Percentiles rank a stretch among this genome's conserved stretches.
phyloP scores from a whole-genome alignment of 1,140 invertebrate species.

The Sarcophaga bullata region DNA sequence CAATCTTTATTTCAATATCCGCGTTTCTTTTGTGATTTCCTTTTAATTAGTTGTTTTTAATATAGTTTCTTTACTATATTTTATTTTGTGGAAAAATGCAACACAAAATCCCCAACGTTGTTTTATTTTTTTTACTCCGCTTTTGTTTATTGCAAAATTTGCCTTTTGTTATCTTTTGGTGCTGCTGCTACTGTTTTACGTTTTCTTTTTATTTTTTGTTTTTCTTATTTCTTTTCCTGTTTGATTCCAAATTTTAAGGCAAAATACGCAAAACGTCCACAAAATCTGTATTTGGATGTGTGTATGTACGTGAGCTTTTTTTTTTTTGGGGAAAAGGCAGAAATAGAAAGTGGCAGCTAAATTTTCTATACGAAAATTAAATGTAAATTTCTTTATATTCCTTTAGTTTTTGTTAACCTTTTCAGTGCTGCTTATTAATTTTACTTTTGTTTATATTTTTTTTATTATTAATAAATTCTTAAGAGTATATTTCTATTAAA shows the following conservation, averaged over 20 bases:
- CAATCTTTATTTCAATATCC: conserved; percentile 27
- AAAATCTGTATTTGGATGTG: background rate
- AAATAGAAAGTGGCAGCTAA: conserved; percentile 18
- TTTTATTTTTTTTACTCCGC: background rate
- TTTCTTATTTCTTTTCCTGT: conserved; percentile 1
- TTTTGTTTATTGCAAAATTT: conserved; percentile 42
- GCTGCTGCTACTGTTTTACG: background rate
- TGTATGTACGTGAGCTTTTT: background rate
- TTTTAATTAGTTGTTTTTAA: conserved; percentile 2
- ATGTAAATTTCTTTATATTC: background rate
- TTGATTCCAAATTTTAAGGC: background rate
- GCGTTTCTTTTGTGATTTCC: conserved; percentile 13
- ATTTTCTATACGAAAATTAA: background rate
- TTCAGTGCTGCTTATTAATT: background rate
- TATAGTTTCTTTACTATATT: conserved; percentile 12
- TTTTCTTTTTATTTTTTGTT: background rate
- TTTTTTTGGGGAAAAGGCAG: background rate
- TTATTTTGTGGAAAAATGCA: conserved; percentile 37
- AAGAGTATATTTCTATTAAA: background rate
- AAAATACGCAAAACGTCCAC: conserved; percentile 3
- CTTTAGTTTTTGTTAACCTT: background rate
- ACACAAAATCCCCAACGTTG: background rate
- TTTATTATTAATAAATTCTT: background rate
- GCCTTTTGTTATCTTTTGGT: background rate
- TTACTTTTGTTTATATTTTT: background rate